Evolutionary conservation across 2,113 vertebrate species (phyloP).

Genomic region (Danionella cerebrum): DNA sequence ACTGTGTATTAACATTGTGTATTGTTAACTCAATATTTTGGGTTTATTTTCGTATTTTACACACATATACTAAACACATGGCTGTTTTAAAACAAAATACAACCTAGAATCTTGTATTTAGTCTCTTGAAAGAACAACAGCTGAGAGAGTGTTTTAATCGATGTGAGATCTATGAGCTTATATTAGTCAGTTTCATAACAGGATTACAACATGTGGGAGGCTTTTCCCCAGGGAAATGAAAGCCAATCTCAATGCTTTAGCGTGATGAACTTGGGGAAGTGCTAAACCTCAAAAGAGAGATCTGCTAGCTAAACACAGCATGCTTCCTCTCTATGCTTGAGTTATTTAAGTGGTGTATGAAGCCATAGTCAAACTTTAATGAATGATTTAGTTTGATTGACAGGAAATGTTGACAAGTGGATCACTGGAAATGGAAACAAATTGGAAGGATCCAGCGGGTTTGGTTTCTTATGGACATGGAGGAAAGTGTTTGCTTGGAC

Average conservation of each 20-base stretch:
- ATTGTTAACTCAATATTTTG: too few species aligned
- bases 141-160: constrained; percentile 13
- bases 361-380: too few species aligned
- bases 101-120: background rate
- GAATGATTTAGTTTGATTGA: too few species aligned
- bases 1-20: too few species aligned
- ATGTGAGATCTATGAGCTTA: constrained; percentile 10
- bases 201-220: constrained; percentile 12
- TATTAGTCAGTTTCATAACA: constrained; percentile 21
- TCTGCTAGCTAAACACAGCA: background rate
- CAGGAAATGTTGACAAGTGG: too few species aligned
- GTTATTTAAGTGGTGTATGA: background rate
- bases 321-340: background rate
- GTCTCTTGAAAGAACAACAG: constrained; percentile 8
- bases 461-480: background rate
- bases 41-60: too few species aligned
- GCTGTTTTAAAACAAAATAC: background rate
- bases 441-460: background rate
- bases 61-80: background rate
- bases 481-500: constrained; percentile 2
- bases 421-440: background rate
- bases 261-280: background rate
- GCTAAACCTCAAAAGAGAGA: background rate
- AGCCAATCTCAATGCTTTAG: constrained; percentile 13
- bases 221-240: constrained; percentile 16